Evolutionary conservation across 2,797 vertebrate species (phyloP).

Genomic region (Sternarchorhynchus goeldii): DNA sequence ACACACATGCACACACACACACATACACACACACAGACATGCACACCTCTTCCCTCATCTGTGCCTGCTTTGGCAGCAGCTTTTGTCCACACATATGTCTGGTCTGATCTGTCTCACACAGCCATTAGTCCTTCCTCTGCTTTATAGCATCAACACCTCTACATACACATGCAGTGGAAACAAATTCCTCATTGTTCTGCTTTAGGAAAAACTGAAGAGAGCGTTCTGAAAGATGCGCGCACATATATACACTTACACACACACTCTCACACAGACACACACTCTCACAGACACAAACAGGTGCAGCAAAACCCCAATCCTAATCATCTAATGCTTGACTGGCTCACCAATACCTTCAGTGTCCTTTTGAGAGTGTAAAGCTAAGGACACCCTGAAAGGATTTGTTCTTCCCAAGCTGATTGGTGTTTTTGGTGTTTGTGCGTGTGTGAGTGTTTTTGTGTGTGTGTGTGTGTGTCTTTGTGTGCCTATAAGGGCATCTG

Average conservation of each 20-base stretch:
- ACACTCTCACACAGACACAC: constrained; percentile 30
- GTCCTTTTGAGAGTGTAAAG: background rate
- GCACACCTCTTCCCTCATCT: constrained; percentile 10
- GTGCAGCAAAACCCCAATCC: too few relatives aligned
- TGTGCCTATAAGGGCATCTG: constrained; percentile 43
- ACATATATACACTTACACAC: constrained; percentile 36
- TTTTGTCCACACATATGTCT: too few relatives aligned
- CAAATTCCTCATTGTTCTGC: constrained; percentile 68
- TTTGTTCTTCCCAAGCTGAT: constrained; percentile 32
- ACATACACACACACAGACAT: background rate
- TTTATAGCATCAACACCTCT: constrained; percentile 49
- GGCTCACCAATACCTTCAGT: background rate
- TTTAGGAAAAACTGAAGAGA: constrained; percentile 67
- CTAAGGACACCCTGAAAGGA: too few relatives aligned
- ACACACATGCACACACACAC: background rate
- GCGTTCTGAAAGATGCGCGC: constrained; percentile 60
- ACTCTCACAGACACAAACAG: background rate
- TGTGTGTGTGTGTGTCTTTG: constrained; percentile 62
- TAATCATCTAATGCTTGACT: background rate
- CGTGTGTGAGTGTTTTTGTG: constrained; percentile 55
- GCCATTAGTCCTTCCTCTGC: background rate
- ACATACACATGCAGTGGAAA: constrained; percentile 79
- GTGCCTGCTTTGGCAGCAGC: background rate
- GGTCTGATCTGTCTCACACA: background rate
- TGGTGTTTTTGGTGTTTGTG: constrained; percentile 63